phyloP scores from a whole-genome alignment of 2,113 vertebrate species.

The Bubo blakistoni region DNA sequence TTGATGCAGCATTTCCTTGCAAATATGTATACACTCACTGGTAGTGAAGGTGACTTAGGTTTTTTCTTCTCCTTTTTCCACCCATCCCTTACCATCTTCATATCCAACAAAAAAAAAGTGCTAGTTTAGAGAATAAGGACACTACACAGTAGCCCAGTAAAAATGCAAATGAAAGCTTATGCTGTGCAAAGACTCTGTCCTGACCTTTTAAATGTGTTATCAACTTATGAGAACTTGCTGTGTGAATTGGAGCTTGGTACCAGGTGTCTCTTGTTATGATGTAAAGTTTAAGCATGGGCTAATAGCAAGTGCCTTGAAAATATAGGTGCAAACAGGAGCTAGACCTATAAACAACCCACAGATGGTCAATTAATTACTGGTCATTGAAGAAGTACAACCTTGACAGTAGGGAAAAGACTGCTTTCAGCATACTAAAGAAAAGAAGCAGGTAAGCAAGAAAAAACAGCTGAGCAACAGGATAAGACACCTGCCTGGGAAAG shows the following conservation, averaged over 20 bases:
- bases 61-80: not conserved
- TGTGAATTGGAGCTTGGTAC: not conserved
- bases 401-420: not conserved
- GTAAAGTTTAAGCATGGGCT: not conserved
- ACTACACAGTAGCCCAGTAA: not conserved
- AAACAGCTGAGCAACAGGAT: not conserved
- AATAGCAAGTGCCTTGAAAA: not conserved
- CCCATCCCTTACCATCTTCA: not conserved
- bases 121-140: not conserved
- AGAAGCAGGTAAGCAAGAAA: not conserved
- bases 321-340: not conserved
- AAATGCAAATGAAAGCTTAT: not conserved
- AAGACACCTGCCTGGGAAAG: not conserved
- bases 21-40: not conserved
- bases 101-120: not conserved
- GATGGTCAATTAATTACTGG: slow-evolving; percentile 26
- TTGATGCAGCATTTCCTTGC: not conserved
- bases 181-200: not conserved
- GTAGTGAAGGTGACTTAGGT: not conserved
- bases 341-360: not conserved
- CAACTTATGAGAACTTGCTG: not conserved
- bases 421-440: slow-evolving; percentile 6
- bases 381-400: not conserved
- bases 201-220: not conserved
- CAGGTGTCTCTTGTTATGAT: not conserved